Base-by-base conservation (phyloP, 2,888 invertebrate genomes). In the Cylindroiulus punctatus region DNA sequence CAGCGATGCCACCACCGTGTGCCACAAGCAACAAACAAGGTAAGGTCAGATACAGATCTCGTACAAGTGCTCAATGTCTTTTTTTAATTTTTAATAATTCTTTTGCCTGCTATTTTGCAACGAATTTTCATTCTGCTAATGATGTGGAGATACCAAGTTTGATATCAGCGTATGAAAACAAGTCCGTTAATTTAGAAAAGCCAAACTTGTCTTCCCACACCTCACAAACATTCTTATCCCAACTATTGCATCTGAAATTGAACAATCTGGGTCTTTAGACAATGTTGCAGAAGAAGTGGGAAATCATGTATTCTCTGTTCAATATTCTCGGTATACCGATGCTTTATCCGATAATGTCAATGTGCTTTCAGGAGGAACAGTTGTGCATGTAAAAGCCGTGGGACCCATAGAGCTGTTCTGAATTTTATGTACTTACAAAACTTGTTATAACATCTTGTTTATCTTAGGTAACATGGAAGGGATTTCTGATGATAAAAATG, bases 1-100 rank as follows among this genome's bases (percentile, higher is more conserved):
- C 92, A 87, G 93, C 92, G 89, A 90, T 93, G 89, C 92, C 93
- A 83, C 89, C 88, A 19, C 89, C 88, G 17, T 44, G 84, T 10
- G 26, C 87, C 17, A 86, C 87, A 22, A 83, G 8, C 26, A 83
- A 83, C 40, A 84, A 82, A 81, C 57, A 30, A 32, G 76, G 76
- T 76, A 76, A 76, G 14, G 12, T 65, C 17, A 19, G 8, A 32
- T 52, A 17, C 12, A 17, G n/a, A 52, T n/a, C 12, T 22, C 30
- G 12, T 47, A 5, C 85, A 12, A 1, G 1, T 14, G 8, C n/a
- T n/a, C n/a, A n/a, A n/a, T n/a, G n/a, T n/a, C n/a, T n/a, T n/a
- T n/a, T n/a, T n/a, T n/a, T n/a, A n/a, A n/a, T n/a, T n/a, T n/a
- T n/a, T n/a, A n/a, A n/a, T n/a, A n/a, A n/a, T 19, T 5, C n/a